Evolutionary conservation across 2,113 vertebrate genomes (phyloP).

Genomic region (Sardina pilchardus): DNA sequence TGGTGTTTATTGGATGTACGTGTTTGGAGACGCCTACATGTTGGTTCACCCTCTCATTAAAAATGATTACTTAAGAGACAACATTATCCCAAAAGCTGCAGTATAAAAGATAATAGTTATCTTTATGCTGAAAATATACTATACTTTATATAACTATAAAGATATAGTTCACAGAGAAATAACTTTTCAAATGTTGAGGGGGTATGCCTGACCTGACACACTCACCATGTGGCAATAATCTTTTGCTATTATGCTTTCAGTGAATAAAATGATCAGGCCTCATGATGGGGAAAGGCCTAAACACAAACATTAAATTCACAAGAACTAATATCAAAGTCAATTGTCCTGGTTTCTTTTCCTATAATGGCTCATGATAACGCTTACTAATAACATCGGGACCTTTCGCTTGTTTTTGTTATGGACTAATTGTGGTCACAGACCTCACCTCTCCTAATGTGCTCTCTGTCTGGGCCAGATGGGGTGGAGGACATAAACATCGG

Average conservation of each 20-base stretch:
- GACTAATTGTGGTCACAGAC: slow-evolving; percentile 66
- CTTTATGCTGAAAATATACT: too few relatives aligned
- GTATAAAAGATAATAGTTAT: too few relatives aligned
- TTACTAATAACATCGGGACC: slow-evolving; percentile 29
- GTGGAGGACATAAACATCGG: slow-evolving; percentile 11
- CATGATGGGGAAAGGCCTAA: neutral
- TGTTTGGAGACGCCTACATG: neutral
- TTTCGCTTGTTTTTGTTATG: slow-evolving; percentile 56
- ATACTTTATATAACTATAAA: too few relatives aligned
- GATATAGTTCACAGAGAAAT: neutral
- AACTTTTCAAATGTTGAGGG: neutral
- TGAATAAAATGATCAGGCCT: neutral
- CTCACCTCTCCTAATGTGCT: slow-evolving; percentile 43
- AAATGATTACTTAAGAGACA: neutral
- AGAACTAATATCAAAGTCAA: neutral
- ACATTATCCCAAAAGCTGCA: neutral
- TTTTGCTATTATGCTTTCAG: neutral
- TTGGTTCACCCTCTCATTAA: neutral
- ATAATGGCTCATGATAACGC: slow-evolving; percentile 43
- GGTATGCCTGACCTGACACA: neutral
- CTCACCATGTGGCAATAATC: neutral
- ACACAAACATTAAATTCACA: neutral
- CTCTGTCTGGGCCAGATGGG: neutral
- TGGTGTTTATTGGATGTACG: neutral
- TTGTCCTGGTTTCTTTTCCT: neutral